phyloP scores from a whole-genome alignment of 2,888 invertebrate species.

The Neuroscelio doddi region DNA sequence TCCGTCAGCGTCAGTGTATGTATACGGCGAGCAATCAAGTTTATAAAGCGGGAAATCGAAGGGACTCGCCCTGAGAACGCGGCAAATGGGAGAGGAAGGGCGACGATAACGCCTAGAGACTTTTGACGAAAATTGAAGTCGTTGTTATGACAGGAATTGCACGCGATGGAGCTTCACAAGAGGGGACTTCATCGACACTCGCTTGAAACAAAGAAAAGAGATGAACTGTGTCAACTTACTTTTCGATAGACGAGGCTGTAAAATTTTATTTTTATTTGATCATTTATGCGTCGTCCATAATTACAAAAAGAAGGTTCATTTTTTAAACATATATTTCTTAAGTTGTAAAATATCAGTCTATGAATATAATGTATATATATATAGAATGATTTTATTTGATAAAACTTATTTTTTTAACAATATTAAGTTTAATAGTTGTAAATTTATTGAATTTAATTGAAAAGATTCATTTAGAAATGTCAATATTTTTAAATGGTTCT shows the following conservation, averaged over 20 bases:
- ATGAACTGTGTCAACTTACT: constrained; percentile 7
- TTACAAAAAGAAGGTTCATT: neutral
- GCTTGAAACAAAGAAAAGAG: constrained; percentile 47
- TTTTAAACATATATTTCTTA: no score
- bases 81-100: constrained; percentile 31
- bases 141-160: constrained; percentile 71
- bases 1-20: constrained; percentile 35
- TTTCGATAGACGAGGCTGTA: constrained; percentile 20
- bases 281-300: neutral
- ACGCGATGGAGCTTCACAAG: constrained; percentile 66
- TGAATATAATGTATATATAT: no score
- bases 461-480: no score
- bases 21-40: constrained; percentile 61
- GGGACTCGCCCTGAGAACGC: constrained; percentile 47
- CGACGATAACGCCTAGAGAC: constrained; percentile 65
- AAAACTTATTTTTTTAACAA: no score
- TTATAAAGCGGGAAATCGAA: constrained; percentile 72
- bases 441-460: no score
- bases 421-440: no score
- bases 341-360: no score
- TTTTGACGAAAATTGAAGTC: constrained; percentile 72
- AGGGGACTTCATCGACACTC: constrained; percentile 48
- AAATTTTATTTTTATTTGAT: constrained; percentile 6
- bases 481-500: no score
- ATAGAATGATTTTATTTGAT: no score